These are phyloP conservation scores for Pararge aegeria DNA, from an alignment of 1,140 invertebrate species.

Conservation along the genomic window DNA sequence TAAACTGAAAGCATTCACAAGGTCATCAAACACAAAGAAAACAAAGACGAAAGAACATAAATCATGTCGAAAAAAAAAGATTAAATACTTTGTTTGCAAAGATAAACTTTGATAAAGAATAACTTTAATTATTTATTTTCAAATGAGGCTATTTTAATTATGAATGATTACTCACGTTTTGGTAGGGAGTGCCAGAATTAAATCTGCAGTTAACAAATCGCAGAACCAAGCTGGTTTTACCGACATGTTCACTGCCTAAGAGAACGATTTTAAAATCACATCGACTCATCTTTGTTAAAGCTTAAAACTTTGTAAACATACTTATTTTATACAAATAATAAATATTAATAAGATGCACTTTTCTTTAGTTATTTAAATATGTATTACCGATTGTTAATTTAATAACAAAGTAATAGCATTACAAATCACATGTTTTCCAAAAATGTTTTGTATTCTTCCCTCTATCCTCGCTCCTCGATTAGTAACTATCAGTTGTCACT, in stretches of 20 bases:
- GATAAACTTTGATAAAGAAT: too few species aligned
- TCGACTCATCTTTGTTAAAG: conserved; percentile 56
- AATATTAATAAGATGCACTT: neutral
- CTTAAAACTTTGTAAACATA: neutral
- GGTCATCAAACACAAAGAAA: too few species aligned
- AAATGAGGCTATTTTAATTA: too few species aligned
- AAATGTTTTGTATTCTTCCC: neutral
- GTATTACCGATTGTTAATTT: neutral
- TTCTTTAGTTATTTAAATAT: neutral
- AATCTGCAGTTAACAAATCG: conserved; percentile 69
- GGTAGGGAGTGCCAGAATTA: conserved; percentile 62
- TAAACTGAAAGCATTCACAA: too few species aligned
- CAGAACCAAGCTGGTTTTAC: conserved; percentile 69
- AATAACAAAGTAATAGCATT: neutral
- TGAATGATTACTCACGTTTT: conserved; percentile 56
- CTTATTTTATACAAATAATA: too few species aligned
- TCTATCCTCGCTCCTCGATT: too few species aligned
- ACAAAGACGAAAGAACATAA: too few species aligned
- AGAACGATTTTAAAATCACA: conserved; percentile 74
- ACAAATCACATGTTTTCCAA: neutral
- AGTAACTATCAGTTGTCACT: too few species aligned
- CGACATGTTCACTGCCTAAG: conserved; percentile 71
- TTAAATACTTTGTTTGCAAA: too few species aligned
- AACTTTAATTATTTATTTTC: too few species aligned
- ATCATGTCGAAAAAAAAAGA: too few species aligned